Evolutionary conservation across 1,140 invertebrate species (phyloP).

Genomic region (Solenopsis invicta): DNA sequence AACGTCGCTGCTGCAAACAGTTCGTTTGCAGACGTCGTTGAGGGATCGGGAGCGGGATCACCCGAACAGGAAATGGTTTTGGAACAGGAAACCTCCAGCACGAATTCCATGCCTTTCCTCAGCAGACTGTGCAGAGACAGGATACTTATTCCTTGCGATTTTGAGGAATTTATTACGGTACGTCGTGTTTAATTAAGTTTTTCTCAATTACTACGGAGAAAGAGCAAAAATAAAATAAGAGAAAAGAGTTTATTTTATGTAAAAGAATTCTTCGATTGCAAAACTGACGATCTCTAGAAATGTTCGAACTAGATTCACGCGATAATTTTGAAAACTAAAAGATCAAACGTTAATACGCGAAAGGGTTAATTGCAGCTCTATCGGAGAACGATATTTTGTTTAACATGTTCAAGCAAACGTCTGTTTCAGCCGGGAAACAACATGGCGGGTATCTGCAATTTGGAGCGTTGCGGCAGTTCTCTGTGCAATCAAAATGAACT

Average conservation of each 20-base stretch:
- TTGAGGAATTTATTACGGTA: constrained; percentile 93
- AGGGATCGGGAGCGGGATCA: constrained; percentile 78
- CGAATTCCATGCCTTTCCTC: constrained; percentile 71
- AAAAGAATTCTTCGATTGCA: neutral
- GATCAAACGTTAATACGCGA: neutral
- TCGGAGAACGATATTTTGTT: neutral
- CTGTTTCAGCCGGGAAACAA: constrained; percentile 87
- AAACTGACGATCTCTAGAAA: neutral
- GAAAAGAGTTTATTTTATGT: neutral
- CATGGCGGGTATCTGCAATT: constrained; percentile 89
- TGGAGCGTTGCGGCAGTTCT: constrained; percentile 92
- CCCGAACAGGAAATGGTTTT: constrained; percentile 41
- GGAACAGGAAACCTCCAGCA: neutral
- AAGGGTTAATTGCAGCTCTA: neutral
- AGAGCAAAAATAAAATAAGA: no score
- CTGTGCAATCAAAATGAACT: constrained; percentile 89
- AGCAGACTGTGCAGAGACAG: constrained; percentile 89
- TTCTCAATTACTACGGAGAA: neutral
- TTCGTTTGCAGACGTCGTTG: constrained; percentile 67
- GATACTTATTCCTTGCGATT: constrained; percentile 93
- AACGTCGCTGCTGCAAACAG: constrained; percentile 15
- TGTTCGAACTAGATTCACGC: neutral
- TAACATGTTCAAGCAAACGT: neutral
- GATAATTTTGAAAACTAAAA: neutral
- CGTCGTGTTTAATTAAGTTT: neutral